A percentile compares a stretch with the other conserved stretches of the same genome.
These are phyloP conservation scores for Ophioninae sp. DNA, from an alignment of 2,888 invertebrate species.

Conservation along the genomic window DNA sequence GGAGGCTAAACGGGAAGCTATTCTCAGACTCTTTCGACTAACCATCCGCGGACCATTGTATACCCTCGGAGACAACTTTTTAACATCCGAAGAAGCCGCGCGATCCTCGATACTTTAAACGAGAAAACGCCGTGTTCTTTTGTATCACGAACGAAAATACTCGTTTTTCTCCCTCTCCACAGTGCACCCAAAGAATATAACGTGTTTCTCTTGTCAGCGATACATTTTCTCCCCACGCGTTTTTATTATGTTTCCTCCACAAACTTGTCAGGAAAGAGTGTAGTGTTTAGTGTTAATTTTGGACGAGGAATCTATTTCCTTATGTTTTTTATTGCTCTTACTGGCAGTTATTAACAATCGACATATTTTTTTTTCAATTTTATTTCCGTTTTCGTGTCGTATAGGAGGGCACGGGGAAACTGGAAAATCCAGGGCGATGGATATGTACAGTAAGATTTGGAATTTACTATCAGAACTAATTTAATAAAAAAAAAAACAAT, in stretches of 20 bases:
- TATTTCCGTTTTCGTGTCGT: no score
- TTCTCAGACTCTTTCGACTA: slow-evolving; percentile 50
- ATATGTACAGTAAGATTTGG: no score
- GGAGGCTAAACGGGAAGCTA: slow-evolving; percentile 45
- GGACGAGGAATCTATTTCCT: not conserved
- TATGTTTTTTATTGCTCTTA: not conserved
- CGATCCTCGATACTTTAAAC: not conserved
- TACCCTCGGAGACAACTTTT: slow-evolving; percentile 55
- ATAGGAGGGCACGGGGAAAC: no score
- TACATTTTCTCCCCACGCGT: not conserved
- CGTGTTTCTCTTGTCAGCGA: not conserved
- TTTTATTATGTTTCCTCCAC: slow-evolving; percentile 6
- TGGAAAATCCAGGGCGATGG: no score
- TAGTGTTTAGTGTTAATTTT: not conserved
- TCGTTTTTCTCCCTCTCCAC: slow-evolving; percentile 12
- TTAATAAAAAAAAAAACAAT: no score
- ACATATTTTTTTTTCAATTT: no score
- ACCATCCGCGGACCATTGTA: slow-evolving; percentile 51
- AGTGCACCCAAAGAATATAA: not conserved
- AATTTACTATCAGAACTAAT: no score
- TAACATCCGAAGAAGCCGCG: slow-evolving; percentile 26
- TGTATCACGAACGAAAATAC: slow-evolving; percentile 42
- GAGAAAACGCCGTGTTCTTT: slow-evolving; percentile 48
- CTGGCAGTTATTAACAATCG: not conserved
- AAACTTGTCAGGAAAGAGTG: not conserved